Evolutionary conservation across 2,797 vertebrate species (phyloP).

Genomic region (Acomys russatus): DNA sequence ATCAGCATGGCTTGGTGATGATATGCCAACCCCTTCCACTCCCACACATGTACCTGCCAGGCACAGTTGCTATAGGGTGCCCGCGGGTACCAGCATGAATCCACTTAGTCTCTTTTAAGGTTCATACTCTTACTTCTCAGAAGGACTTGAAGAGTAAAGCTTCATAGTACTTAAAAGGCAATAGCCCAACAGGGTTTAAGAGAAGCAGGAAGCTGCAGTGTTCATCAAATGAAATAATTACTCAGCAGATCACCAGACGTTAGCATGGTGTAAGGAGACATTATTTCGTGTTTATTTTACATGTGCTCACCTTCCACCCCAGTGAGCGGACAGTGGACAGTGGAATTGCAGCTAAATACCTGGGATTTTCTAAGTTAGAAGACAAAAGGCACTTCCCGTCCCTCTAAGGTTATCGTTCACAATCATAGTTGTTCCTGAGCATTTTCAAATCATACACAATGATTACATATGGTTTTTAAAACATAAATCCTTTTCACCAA

Average conservation of each 20-base stretch:
- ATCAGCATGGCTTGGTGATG: not conserved
- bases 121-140: not conserved
- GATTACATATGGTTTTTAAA: slow-evolving; percentile 28
- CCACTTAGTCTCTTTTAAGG: not conserved
- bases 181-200: not conserved
- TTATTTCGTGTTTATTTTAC: not conserved
- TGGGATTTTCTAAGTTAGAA: not conserved
- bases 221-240: slow-evolving; percentile 39
- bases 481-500: not conserved
- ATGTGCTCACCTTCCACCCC: not conserved
- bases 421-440: not conserved
- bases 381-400: not conserved
- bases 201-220: not conserved
- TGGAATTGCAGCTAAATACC: not conserved
- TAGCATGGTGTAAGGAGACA: not conserved
- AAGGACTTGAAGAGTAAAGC: not conserved
- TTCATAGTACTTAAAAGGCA: not conserved
- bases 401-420: not conserved
- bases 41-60: not conserved
- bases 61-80: not conserved
- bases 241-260: not conserved
- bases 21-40: not conserved
- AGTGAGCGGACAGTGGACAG: not conserved
- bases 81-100: not conserved
- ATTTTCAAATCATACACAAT: not conserved